Percentiles rank a stretch among this genome's conserved stretches.
Evolutionary conservation across 35 echinoderm and acorn worm genomes (phyloP).

Genomic region (Ptychodera flava): DNA sequence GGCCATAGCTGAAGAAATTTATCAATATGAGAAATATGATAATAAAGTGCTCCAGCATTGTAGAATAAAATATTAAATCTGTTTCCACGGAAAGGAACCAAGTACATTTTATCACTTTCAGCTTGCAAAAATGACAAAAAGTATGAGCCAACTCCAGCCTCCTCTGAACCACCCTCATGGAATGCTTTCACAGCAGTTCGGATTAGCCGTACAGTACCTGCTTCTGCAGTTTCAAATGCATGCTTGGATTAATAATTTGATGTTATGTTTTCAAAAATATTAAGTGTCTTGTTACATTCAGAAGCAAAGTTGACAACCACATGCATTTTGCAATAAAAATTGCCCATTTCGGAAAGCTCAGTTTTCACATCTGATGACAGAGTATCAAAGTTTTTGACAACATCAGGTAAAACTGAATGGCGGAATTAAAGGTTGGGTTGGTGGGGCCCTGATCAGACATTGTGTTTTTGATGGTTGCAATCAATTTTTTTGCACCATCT

Average conservation of each 20-base stretch:
- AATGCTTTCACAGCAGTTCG: conserved; percentile 28
- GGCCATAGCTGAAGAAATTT: conserved; percentile 26
- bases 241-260: neutral
- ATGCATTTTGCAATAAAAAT: conserved; percentile 50
- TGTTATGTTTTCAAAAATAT: conserved; percentile 35
- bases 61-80: conserved; percentile 53
- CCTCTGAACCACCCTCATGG: conserved; percentile 31
- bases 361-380: conserved; percentile 17
- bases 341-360: neutral
- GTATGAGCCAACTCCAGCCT: conserved; percentile 11
- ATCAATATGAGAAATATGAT: conserved; percentile 29
- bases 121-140: neutral
- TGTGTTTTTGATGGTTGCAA: conserved; percentile 24
- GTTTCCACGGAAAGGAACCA: conserved; percentile 23
- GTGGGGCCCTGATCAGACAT: conserved; percentile 32
- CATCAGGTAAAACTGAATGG: conserved; percentile 9
- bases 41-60: conserved; percentile 29
- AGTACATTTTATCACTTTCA: neutral
- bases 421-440: conserved; percentile 24
- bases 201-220: conserved; percentile 1
- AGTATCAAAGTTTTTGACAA: conserved; percentile 7
- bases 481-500: neutral
- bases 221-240: neutral
- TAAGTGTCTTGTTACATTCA: conserved; percentile 29
- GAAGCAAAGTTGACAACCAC: conserved; percentile 23